These are phyloP conservation scores for Listronotus bonariensis DNA, from an alignment of 1,140 invertebrate genomes.

Conservation along the genomic window DNA sequence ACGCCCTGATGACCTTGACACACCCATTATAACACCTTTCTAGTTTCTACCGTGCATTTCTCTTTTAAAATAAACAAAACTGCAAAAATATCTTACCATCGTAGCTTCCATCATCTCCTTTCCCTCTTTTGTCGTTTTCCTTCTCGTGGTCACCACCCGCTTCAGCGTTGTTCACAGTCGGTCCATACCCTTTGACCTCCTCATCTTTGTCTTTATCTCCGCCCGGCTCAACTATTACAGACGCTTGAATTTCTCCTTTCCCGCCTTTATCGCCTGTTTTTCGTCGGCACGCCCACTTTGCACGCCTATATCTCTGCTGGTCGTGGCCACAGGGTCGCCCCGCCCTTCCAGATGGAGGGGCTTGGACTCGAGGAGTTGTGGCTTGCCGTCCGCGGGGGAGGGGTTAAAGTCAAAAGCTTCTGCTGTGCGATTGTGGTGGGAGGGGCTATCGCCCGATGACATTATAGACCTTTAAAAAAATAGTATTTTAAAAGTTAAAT, in stretches of 20 bases:
- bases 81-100: conserved; percentile 4
- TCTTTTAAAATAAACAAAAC: no score
- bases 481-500: not conserved
- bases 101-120: conserved; percentile 9
- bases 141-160: conserved; percentile 25
- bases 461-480: conserved; percentile 29
- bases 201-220: conserved; percentile 13
- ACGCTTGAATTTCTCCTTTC: conserved; percentile 29
- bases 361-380: conserved; percentile 16
- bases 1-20: not conserved
- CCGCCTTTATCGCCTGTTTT: conserved; percentile 7
- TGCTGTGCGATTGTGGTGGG: conserved; percentile 23
- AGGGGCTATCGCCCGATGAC: conserved; percentile 28
- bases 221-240: conserved; percentile 33
- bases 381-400: not conserved
- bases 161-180: conserved; percentile 32
- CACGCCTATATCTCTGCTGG: conserved; percentile 33
- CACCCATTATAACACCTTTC: not conserved
- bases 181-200: conserved; percentile 17
- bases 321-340: conserved; percentile 37
- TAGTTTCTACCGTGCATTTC: not conserved
- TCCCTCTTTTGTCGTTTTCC: conserved; percentile 20
- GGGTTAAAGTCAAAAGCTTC: conserved; percentile 26
- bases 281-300: conserved; percentile 21
- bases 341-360: conserved; percentile 18